A percentile compares a stretch with the other conserved stretches of the same genome.
phyloP scores from a whole-genome alignment of 2,113 vertebrate genomes.

The Aplodontia rufa region DNA sequence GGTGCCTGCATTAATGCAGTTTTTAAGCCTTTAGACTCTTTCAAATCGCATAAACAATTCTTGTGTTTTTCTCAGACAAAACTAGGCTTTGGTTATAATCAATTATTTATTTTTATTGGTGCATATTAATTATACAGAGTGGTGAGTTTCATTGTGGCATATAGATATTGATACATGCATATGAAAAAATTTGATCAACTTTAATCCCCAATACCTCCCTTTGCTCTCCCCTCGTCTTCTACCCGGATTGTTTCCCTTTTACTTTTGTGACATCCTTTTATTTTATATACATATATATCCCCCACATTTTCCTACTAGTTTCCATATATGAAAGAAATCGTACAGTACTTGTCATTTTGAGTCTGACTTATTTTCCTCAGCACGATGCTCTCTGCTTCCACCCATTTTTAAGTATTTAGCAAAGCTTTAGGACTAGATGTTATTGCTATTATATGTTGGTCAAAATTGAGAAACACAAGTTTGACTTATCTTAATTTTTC shows the following conservation, averaged over 20 bases:
- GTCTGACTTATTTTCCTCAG: background rate
- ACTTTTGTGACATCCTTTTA: background rate
- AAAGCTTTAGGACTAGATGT: background rate
- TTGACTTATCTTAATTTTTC: constrained; percentile 20
- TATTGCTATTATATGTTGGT: background rate
- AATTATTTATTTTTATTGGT: background rate
- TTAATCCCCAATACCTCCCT: background rate
- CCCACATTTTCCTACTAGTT: background rate
- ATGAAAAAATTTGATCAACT: background rate
- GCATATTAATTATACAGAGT: background rate
- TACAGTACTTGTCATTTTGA: background rate
- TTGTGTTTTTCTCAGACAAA: constrained; percentile 33
- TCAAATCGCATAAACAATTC: background rate
- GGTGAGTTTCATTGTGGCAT: background rate
- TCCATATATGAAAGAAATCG: background rate
- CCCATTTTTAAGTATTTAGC: background rate
- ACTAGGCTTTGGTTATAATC: background rate
- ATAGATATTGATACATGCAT: background rate
- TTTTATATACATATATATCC: background rate
- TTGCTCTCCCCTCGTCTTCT: background rate
- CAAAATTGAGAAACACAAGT: background rate
- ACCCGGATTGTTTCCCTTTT: background rate
- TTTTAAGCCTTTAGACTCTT: background rate
- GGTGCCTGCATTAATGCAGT: background rate
- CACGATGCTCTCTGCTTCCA: background rate